Base-by-base conservation (phyloP, 1,140 invertebrate genomes). In the Euura lappo region DNA sequence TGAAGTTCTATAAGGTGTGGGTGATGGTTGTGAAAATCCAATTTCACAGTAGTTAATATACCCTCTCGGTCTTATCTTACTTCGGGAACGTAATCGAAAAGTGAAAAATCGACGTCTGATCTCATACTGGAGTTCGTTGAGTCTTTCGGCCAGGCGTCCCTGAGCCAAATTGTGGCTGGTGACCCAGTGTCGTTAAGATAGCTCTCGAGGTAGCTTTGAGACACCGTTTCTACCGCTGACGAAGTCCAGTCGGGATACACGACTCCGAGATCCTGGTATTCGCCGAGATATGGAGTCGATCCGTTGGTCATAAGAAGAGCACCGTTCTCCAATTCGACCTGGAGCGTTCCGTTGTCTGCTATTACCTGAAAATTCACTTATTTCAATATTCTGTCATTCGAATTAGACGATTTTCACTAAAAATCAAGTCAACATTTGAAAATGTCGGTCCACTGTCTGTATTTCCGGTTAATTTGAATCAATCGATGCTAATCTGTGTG, bases 221-320 rank as follows among this genome's bases (percentile, higher is more conserved):
- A 6, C 71, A 69, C 42, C 8, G 66, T 42, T 3, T 11, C 28
- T 42, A 11, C 66, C 70, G n/a, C 51, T 13, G 68, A 28, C 13
- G 75, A 51, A 5, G 75, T 47, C 80, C 80, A 81, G 44, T 79
- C 74, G 5, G 80, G 80, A 73, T 81, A 81, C 71, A 77, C 67
- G 8, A 81, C 76, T 6, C 43, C 64, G 8, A 65, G 42, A 10
- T 75, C 71, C 0, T 13, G 67, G 47, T 74, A 76, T 2, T 3
- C 43, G 0, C 78, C 79, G 8, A 72, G 51, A 69, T 77, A 79
- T 60, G 6, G n/a, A 4, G 7, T 11, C 7, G 65, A 64, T 7
- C 44, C 44, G 65, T 75, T 75, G 47, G 51, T 68, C 6, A 79
- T 44, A 43, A 79, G 65, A 64, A 76, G 70, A 8, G 51, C 70